A percentile compares a stretch with the other conserved stretches of the same genome.
These are phyloP conservation scores for Paguma larvata DNA, from an alignment of 2,797 vertebrate species.

Conservation along the genomic window DNA sequence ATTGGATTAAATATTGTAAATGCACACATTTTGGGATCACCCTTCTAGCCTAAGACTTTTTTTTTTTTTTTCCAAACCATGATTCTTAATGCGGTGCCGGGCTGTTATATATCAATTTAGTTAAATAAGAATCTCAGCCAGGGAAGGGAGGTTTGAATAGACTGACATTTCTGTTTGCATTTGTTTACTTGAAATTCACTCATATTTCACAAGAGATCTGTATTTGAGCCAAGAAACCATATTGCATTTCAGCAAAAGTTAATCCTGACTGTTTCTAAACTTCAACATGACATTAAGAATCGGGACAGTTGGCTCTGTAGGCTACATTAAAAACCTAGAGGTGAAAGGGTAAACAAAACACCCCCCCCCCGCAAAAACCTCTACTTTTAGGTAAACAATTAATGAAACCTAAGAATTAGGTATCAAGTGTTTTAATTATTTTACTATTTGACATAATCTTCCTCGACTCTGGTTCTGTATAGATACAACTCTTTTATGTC, in stretches of 20 bases:
- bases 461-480: background rate
- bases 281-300: conserved; percentile 45
- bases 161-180: conserved; percentile 46
- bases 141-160: conserved; percentile 49
- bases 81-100: background rate
- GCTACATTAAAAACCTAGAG: background rate
- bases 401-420: conserved; percentile 23
- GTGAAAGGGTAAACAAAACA: background rate
- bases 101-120: background rate
- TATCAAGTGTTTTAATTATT: conserved; percentile 55
- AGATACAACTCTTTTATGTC: background rate
- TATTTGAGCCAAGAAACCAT: background rate
- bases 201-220: conserved; percentile 42
- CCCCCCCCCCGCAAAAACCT: background rate
- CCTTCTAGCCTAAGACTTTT: background rate
- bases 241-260: conserved; percentile 37
- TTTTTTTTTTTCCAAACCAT: background rate
- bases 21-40: background rate
- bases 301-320: background rate
- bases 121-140: conserved; percentile 41
- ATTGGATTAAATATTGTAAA: background rate
- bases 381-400: conserved; percentile 29
- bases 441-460: background rate
- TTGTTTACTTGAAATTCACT: conserved; percentile 54
- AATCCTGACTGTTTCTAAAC: conserved; percentile 36